Evolutionary conservation across 2,113 vertebrate species (phyloP).

Genomic region (Indicator indicator): DNA sequence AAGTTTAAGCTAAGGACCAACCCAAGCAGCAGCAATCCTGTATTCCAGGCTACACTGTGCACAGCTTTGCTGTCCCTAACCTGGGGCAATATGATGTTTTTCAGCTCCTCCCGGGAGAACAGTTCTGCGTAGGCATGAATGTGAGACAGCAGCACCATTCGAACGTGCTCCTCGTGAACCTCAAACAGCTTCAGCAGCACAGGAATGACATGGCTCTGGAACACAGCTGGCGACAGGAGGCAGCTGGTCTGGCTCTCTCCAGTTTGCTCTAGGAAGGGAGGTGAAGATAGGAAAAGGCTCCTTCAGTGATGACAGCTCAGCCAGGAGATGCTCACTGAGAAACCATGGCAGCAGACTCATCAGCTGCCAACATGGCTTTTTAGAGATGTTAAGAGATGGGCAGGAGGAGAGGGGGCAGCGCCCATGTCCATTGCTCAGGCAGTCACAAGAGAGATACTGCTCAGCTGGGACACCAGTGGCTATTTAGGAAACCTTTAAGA

Average conservation of each 20-base stretch:
- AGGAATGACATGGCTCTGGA: constrained; percentile 88
- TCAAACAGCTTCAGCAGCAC: constrained; percentile 91
- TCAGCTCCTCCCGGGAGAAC: constrained; percentile 89
- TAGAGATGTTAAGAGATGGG: background rate
- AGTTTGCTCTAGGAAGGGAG: constrained; percentile 75
- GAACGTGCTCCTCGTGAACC: constrained; percentile 93
- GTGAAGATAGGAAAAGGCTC: background rate
- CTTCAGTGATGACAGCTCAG: background rate
- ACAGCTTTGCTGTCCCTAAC: constrained; percentile 57
- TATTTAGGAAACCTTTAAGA: background rate
- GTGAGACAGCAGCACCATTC: constrained; percentile 89
- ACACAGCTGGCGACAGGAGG: constrained; percentile 87
- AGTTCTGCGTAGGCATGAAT: constrained; percentile 89
- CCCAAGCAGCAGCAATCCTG: background rate
- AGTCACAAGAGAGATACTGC: background rate
- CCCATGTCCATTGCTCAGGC: background rate
- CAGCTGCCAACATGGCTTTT: background rate
- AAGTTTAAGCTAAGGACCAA: background rate
- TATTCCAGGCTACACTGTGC: accelerated
- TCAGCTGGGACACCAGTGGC: background rate
- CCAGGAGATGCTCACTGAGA: background rate
- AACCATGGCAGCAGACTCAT: background rate
- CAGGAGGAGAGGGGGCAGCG: background rate
- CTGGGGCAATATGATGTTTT: constrained; percentile 93
- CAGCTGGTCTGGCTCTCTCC: constrained; percentile 77